Base-by-base conservation (phyloP, 1,140 invertebrate genomes). In the Meloidogyne chitwoodi region DNA sequence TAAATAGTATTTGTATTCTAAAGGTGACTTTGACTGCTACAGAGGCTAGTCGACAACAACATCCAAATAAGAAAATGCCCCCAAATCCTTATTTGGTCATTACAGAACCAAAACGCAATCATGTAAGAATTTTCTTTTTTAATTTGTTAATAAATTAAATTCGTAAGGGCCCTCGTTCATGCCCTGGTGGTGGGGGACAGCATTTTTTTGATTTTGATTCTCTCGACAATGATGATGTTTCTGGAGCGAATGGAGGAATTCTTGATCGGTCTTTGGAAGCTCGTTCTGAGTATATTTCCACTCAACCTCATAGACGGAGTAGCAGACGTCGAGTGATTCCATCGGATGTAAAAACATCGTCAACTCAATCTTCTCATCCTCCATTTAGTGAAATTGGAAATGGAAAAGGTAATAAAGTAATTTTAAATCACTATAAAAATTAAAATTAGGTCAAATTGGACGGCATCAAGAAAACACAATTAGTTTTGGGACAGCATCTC, bases 11-110 rank as follows among this genome's bases (percentile, higher is more conserved):
- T 1, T 29, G 14, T 34, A 19, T 69, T 69, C 8, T 44, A n/a
- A 29, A 69, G 68, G n/a, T 29, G 5, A 69, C 68, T 41, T 26
- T 69, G 34, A 69, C 68, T 10, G 61, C 68, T n/a, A 56, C 48
- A n/a, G 48, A 56, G 38, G 29, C 16, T 44, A 61, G 41, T 61
- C 26, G 61, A 38, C 41, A 69, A n/a, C 68, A 44, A n/a, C 34
- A 41, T n/a, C 19, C 26, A 10, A n/a, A 61, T 22, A 44, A 61
- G 26, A 26, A 69, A 22, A 48, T 48, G 67, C 68, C 34, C 16
- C 68, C 68, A 29, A 69, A 69, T 69, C 68, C 68, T 11, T 69
- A 69, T 61, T 56, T 44, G 44, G 19, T 69, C 6, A 34, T 69
- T 44, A 69, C 68, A 61, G 38, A 69, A 29, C 68, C 68, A 8